Percentiles rank a stretch among this genome's conserved stretches.
Conservation (phyloP, 92 coral and sea anemone genomes). For the Epizoanthus stellaris region DNA sequence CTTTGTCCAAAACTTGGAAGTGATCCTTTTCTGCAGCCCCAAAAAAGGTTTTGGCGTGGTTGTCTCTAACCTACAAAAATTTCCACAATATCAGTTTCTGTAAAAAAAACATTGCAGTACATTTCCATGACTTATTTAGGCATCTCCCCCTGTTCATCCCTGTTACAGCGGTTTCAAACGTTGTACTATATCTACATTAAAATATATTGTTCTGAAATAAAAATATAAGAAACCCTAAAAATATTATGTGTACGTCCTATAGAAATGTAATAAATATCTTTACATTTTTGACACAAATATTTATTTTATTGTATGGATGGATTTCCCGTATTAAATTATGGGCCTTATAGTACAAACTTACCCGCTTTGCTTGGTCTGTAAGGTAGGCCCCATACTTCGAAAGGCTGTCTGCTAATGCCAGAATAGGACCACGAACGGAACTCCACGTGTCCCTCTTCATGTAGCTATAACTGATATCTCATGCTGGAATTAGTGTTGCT, state of each 20-base stretch:
- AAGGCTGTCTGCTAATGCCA: constrained; percentile 6
- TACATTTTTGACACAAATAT: neutral
- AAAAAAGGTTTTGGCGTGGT: constrained; percentile 43
- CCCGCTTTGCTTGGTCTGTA: constrained; percentile 10
- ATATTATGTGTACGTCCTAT: no score
- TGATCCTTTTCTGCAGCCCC: constrained; percentile 23
- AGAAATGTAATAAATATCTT: no score
- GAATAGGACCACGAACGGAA: neutral
- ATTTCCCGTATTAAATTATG: no score
- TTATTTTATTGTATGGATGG: constrained; percentile 2
- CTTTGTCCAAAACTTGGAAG: constrained; percentile 46
- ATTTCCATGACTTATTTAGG: neutral
- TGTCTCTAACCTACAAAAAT: constrained; percentile 38
- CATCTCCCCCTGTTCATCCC: neutral
- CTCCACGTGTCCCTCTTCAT: neutral
- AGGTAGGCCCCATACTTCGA: constrained; percentile 20
- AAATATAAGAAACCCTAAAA: no score
- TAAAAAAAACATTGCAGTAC: neutral
- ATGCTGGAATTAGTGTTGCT: no score
- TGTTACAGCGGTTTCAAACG: no score
- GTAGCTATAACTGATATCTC: no score
- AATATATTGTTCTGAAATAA: no score
- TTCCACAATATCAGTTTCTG: neutral
- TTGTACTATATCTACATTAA: no score
- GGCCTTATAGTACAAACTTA: neutral